Percentiles rank a stretch among this genome's conserved stretches.
These are phyloP conservation scores for Erythrocebus patas DNA, from an alignment of 2,113 vertebrate genomes.

Conservation along the genomic window DNA sequence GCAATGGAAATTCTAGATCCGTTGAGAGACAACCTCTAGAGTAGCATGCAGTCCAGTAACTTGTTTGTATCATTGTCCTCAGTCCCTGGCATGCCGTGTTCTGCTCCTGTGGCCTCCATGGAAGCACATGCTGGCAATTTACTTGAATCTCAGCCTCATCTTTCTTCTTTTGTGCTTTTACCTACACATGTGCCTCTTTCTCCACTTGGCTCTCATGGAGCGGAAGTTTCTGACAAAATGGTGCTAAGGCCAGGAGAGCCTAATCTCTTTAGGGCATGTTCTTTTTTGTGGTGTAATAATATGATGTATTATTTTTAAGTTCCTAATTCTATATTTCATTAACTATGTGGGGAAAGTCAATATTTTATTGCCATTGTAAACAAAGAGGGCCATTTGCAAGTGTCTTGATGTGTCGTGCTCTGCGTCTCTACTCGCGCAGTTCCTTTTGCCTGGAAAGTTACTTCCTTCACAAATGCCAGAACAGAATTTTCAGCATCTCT, in stretches of 20 bases:
- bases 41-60: neutral
- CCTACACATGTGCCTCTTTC: slow-evolving; percentile 56
- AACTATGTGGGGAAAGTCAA: neutral
- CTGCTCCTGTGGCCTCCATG: neutral
- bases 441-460: neutral
- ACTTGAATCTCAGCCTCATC: slow-evolving; percentile 94
- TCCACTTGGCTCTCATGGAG: neutral
- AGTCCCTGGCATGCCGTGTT: neutral
- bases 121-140: neutral
- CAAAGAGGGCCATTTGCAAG: neutral
- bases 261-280: neutral
- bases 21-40: neutral
- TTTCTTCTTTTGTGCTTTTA: slow-evolving; percentile 93
- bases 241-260: neutral
- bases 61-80: too few relatives aligned
- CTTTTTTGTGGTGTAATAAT: neutral
- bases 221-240: neutral
- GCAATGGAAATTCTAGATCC: neutral
- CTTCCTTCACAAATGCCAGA: neutral
- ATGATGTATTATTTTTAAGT: neutral
- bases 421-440: neutral
- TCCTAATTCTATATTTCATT: neutral
- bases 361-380: neutral
- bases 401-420: neutral
- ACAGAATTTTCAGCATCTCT: neutral